Evolutionary conservation across 2,113 vertebrate species (phyloP), one percentile per base, ranked within the genome.

Genomic region (Anhinga rufa): DNA sequence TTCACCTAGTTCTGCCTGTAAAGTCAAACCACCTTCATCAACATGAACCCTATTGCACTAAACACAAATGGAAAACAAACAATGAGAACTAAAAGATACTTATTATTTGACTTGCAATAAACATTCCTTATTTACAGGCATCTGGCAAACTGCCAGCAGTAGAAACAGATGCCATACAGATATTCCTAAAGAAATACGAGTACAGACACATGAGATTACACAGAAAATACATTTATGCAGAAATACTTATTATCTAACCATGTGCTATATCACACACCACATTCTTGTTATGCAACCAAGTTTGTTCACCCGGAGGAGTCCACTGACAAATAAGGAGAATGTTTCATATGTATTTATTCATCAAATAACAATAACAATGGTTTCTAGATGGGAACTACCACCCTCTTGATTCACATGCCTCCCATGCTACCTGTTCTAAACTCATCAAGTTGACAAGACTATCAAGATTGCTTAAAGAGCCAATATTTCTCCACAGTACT

Each of bases 361-460:
- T 92, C 40, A 93, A 85, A 79, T 92, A 89, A 91, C 87, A 96
- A 86, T 78, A 91, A 82, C 55, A 86, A 64, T 92, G 55, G 38
- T 83, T 96, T 94, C 77, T 55, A 85, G 80, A 95, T 92, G 86
- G 91, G 86, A 96, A 89, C 83, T 95, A 84, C 71, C 72, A 88
- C 79, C 52, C 80, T 84, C 96, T 93, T 89, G 88, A 92, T 94
- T 97, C 83, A 90, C 80, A 96, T 86, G 70, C 88, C 79, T 96
- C 77, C 75, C 66, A 55, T 79, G 34, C 55, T 91, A 86, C 46
- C 55, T 76, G 60, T 60, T 89, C 38, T 91, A 83, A 96, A 94
- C 38, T 60, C 70, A 65, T 25, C 55, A 75, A 64, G 88, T 65
- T 94, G 80, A 82, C 7, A 48, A 76, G 82, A 82, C 93, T 88